Evolutionary conservation across 2,888 invertebrate species (phyloP), one percentile per base, ranked within the genome.

Genomic region (Pammene aurita): DNA sequence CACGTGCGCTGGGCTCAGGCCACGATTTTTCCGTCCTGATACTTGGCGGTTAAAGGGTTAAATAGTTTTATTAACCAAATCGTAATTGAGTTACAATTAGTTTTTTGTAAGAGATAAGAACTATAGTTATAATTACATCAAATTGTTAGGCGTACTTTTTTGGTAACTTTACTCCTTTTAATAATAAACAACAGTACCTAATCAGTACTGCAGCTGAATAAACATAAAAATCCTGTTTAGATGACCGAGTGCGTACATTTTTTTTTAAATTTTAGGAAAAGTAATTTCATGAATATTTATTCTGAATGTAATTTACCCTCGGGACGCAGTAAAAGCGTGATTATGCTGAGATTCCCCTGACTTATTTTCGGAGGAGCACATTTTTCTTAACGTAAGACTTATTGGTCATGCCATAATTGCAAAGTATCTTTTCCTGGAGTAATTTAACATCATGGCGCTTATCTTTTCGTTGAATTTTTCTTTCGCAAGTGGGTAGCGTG

Each of bases 341-440:
- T 66, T 65, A 69, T 61, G 46, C 55, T 7, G 68, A 63, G 52
- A 62, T 67, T 67, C 58, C 64, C 64, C 68, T 64, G 63, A 60
- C 67, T 72, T 66, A 67, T 72, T 67, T 52, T 38, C 41, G 70
- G 73, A 67, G 80, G 73, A 77, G 77, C 75, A 75, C 78, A 81
- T 82, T 83, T 67, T 65, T 82, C 80, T 75, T 70, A 44, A 66
- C 48, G 73, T 74, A 77, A 80, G 77, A 80, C 75, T 74, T 78
- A 80, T 83, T 77, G 76, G 78, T 79, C 79, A 80, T 76, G 77
- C 75, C 76, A 73, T 81, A 80, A 81, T 82, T 80, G 79, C 76
- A 67, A 72, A 68, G 71, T 72, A 72, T 74, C 71, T 78, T 76
- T 76, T 77, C 70, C 58, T 61, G 66, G 67, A 72, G 71, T 71